Evolutionary conservation across 2,113 vertebrate species (phyloP).

Genomic region (Peromyscus leucopus): DNA sequence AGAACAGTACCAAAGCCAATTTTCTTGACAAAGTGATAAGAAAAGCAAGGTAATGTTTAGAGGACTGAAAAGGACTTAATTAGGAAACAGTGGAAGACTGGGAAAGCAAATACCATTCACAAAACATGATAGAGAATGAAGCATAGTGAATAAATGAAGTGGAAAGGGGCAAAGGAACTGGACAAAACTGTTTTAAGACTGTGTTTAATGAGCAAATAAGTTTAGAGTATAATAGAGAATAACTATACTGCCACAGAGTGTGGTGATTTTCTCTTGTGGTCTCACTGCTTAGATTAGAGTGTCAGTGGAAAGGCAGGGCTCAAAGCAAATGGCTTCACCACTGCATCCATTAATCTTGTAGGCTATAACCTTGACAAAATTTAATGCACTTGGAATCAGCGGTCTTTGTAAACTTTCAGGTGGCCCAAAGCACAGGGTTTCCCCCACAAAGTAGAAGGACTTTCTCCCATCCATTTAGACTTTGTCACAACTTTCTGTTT

Average conservation of each 20-base stretch:
- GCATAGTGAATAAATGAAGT: not conserved
- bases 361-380: not conserved
- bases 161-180: not conserved
- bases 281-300: not conserved
- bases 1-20: not conserved
- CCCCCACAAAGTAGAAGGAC: not conserved
- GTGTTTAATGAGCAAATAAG: not conserved
- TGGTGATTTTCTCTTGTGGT: not conserved
- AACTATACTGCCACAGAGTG: not conserved
- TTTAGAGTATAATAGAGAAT: not conserved
- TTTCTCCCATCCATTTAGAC: not conserved
- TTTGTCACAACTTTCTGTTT: not conserved
- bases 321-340: not conserved
- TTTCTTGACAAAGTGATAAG: not conserved
- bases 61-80: not conserved
- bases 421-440: not conserved
- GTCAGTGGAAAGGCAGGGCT: not conserved
- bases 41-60: not conserved
- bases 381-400: not conserved
- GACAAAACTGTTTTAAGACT: not conserved
- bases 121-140: not conserved
- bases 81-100: not conserved
- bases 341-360: not conserved
- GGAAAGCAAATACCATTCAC: not conserved
- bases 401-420: not conserved